Evolutionary conservation across 2,113 vertebrate species (phyloP), one percentile per base, ranked within the genome.

Genomic region (Brevimyrus niger): DNA sequence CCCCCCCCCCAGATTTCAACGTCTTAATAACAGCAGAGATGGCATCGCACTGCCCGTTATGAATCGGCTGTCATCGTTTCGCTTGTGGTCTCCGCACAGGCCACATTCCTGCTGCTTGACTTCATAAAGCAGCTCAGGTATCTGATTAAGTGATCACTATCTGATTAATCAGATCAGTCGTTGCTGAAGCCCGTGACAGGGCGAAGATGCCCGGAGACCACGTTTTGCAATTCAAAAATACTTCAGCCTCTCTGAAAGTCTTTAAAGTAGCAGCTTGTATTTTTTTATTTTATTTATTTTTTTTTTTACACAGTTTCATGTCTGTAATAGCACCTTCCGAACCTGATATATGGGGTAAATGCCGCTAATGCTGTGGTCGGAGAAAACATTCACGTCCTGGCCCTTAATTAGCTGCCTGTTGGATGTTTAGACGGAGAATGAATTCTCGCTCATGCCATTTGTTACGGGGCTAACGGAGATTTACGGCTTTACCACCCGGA

Each of bases 21-120:
- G 88, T 94, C 93, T 95, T 96, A 95, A 96, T 96, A 96, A 95
- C 94, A 93, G 92, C 90, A 91, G 91, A 94, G 95, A 95, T 95
- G 94, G 93, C 93, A 95, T 95, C 94, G 90, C 91, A 92, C 94
- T 93, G 91, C 89, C 88, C 0, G 92, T 94, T 94, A 94, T 95
- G 95, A 95, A 94, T 95, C 93, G 92, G 92, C 94, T 90, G 76
- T 92, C 85, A 90, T 90, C 86, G 69, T 92, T 91, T 94, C 93
- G 91, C 90, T 93, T 92, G 94, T 90, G 93, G 91, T 89, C 89
- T 91, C 90, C 86, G 89, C 91, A 92, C 90, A 91, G 92, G 35
- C 23, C 42, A 51, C 27, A 31, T 90, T 92, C 89, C 89, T 89
- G 90, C 92, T 93, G 94, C 93, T 92, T 94, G 94, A 94, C 92